Base-by-base conservation (phyloP, 2,888 invertebrate genomes). In the Drosophila bunnanda region DNA sequence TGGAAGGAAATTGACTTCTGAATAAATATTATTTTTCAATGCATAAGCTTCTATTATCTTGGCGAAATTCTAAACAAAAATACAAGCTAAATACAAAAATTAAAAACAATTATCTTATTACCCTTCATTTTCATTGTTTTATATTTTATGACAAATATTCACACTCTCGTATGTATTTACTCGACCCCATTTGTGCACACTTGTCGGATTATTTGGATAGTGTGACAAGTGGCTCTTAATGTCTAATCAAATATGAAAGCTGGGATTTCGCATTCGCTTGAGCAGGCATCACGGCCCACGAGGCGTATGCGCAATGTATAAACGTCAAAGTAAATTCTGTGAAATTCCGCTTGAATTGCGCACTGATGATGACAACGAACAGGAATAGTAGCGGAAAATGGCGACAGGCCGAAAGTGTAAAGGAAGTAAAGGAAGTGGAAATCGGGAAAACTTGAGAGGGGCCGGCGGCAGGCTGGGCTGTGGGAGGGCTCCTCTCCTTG, bases 341-440 rank as follows among this genome's bases (percentile, higher is more conserved):
- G 58, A 75, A 80, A 84, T 87, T 89, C 80, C 88, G 64, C 85
- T 74, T 82, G 89, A 85, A 78, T 85, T 78, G 82, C 69, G 69
- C 58, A 50, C 64, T 79, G 84, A 79, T 77, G 79, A 81, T 58
- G 73, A 71, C 67, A 69, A 59, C 56, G 53, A 76, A 28, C 46
- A 34, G 28, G 32, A 53, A 54, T 57, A 55, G 28, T 17, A 44
- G 22, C 12, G 60, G 58, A 62, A 44, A 56, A 30, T 25, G 2
- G 46, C 30, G 5, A 4, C 9, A 54, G 10, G 9, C 22, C 34
- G 5, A 50, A 20, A 53, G 36, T 25, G 39, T 39, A 39, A 17
- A 4, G 7, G 38, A 17, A 25, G 25, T 25, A 39, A 34, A 5
- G 48, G 25, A 48, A 10, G 52, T 12, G 9, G 28, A 30, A 34